These are phyloP conservation scores for Phthorimaea operculella DNA, from an alignment of 1,140 invertebrate species.

Conservation along the genomic window DNA sequence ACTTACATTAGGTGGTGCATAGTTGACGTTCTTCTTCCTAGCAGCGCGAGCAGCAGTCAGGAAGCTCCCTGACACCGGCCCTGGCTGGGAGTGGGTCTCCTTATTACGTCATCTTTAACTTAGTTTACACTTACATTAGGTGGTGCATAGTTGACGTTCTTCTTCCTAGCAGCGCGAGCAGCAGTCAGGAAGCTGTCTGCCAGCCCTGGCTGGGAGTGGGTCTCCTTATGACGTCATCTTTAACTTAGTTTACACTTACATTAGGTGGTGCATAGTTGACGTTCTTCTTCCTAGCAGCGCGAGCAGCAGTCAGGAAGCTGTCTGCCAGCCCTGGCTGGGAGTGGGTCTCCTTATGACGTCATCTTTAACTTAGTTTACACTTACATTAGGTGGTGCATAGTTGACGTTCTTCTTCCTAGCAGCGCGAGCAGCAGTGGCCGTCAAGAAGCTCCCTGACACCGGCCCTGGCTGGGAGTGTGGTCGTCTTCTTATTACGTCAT, in stretches of 20 bases:
- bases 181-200: slow-evolving; percentile 35
- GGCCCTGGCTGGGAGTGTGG: slow-evolving; percentile 55
- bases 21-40: slow-evolving; percentile 38
- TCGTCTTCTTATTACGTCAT: slow-evolving; percentile 25
- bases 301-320: slow-evolving; percentile 32
- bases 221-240: slow-evolving; percentile 24
- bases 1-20: slow-evolving; percentile 41
- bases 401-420: slow-evolving; percentile 36
- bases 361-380: slow-evolving; percentile 25
- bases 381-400: slow-evolving; percentile 40
- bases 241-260: slow-evolving; percentile 33
- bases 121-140: slow-evolving; percentile 39
- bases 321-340: slow-evolving; percentile 50
- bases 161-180: slow-evolving; percentile 31
- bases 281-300: slow-evolving; percentile 31
- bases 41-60: slow-evolving; percentile 34
- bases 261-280: slow-evolving; percentile 45
- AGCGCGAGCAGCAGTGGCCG: slow-evolving; percentile 38
- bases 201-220: slow-evolving; percentile 52
- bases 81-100: slow-evolving; percentile 51
- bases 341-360: slow-evolving; percentile 31
- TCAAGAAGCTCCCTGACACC: slow-evolving; percentile 33
- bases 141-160: slow-evolving; percentile 46
- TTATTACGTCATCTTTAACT: slow-evolving; percentile 21
- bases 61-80: slow-evolving; percentile 37